Evolutionary conservation across 2,797 vertebrate species (phyloP).

Genomic region (Pyrocephalus nanus): DNA sequence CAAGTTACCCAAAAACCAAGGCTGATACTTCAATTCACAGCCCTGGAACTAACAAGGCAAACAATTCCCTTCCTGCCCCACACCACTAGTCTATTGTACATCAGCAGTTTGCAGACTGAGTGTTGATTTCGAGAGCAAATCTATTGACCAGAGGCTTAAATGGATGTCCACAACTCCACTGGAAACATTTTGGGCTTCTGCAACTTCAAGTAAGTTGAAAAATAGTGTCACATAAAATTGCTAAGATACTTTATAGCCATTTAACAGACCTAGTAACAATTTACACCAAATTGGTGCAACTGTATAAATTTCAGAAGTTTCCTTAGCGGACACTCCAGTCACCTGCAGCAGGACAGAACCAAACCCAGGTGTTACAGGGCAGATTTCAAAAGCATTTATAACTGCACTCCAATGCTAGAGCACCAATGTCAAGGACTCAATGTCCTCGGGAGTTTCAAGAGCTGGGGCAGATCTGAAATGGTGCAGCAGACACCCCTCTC

Average conservation of each 20-base stretch:
- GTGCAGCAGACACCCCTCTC: neutral
- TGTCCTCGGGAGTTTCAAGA: neutral
- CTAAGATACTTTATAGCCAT: neutral
- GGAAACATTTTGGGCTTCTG: neutral
- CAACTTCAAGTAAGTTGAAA: conserved; percentile 21
- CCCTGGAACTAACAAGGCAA: neutral
- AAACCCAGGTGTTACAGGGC: neutral
- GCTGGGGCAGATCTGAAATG: neutral
- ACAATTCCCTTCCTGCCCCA: neutral
- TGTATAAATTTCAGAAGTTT: neutral
- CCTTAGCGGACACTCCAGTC: neutral
- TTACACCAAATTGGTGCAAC: neutral
- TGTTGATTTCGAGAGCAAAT: neutral
- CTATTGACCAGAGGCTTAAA: neutral
- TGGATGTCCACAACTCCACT: neutral
- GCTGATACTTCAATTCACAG: neutral
- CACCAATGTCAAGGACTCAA: neutral
- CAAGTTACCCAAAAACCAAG: neutral
- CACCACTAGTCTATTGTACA: neutral
- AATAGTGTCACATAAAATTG: neutral
- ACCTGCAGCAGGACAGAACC: neutral
- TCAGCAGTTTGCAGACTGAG: neutral
- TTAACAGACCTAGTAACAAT: neutral
- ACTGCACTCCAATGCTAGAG: neutral
- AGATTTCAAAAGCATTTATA: neutral